phyloP scores from a whole-genome alignment of 2,113 vertebrate genomes.

The Notiomystis cincta region DNA sequence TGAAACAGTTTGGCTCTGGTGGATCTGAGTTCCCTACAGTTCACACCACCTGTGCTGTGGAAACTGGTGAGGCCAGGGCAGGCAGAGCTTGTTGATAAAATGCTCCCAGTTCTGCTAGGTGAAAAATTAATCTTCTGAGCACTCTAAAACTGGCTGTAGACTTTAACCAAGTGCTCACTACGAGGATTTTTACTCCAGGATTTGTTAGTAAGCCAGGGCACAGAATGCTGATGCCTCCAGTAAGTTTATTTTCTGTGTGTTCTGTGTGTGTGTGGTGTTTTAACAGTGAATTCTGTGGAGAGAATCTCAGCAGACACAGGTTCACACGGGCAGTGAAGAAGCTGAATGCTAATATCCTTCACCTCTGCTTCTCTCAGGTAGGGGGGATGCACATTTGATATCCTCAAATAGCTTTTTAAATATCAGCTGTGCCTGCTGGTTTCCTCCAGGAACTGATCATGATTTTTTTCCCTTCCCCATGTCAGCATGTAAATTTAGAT shows the following conservation, averaged over 20 bases:
- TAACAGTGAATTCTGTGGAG: slow-evolving; percentile 94
- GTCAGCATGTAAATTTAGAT: slow-evolving; percentile 91
- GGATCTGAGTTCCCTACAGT: background rate
- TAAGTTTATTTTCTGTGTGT: background rate
- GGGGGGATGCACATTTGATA: background rate
- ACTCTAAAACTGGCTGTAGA: background rate
- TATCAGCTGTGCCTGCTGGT: background rate
- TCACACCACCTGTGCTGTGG: background rate
- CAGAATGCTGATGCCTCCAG: background rate
- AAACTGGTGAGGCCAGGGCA: background rate
- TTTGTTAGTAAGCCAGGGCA: background rate
- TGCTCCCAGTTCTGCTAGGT: background rate
- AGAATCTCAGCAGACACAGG: slow-evolving; percentile 90
- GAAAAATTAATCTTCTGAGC: background rate
- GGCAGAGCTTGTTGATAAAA: background rate
- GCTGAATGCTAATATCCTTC: slow-evolving; percentile 93
- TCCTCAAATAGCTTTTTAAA: background rate
- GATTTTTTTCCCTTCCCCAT: background rate
- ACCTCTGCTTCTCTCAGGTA: slow-evolving; percentile 98
- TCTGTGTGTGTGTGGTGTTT: background rate
- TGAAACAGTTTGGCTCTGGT: background rate
- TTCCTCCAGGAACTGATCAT: background rate
- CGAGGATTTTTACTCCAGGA: fast-evolving
- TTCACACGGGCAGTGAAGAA: slow-evolving; percentile 94
- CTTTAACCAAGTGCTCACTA: background rate